phyloP scores from a whole-genome alignment of 2,888 invertebrate species.

The Eudemis profundana region DNA sequence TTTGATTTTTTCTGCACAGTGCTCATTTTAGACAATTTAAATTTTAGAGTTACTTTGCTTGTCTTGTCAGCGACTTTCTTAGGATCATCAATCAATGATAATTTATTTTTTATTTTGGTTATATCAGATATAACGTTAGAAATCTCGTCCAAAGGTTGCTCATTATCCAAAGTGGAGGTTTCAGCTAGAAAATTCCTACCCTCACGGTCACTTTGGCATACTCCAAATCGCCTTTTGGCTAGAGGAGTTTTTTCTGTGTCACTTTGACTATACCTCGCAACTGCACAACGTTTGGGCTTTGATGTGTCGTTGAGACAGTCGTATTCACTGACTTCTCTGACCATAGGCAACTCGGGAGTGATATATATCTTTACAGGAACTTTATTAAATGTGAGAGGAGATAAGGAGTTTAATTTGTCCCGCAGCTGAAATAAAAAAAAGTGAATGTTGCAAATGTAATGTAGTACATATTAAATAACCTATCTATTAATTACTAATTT shows the following conservation, averaged over 20 bases:
- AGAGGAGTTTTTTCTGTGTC: not conserved
- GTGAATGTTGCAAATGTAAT: no score
- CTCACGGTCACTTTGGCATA: slow-evolving; percentile 58
- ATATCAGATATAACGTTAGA: not conserved
- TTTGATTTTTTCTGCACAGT: slow-evolving; percentile 5
- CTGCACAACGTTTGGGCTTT: slow-evolving; percentile 45
- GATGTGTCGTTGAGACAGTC: slow-evolving; percentile 54
- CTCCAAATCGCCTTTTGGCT: slow-evolving; percentile 51
- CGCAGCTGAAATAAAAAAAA: slow-evolving; percentile 68
- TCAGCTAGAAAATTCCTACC: slow-evolving; percentile 33
- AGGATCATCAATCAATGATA: not conserved
- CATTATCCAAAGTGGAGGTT: not conserved
- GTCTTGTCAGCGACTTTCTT: not conserved
- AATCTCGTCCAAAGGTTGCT: not conserved
- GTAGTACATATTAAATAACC: no score
- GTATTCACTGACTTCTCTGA: slow-evolving; percentile 66
- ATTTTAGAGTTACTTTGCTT: slow-evolving; percentile 18
- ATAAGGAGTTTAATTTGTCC: slow-evolving; percentile 65
- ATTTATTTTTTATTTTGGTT: not conserved
- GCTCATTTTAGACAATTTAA: slow-evolving; percentile 18
- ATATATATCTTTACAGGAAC: slow-evolving; percentile 59
- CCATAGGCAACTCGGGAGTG: slow-evolving; percentile 63
- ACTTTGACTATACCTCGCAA: not conserved
- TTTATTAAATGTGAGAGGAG: slow-evolving; percentile 60
- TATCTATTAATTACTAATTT: not conserved